Evolutionary conservation across 2,113 vertebrate genomes (phyloP).

Genomic region (Psittacula cyanocephala): DNA sequence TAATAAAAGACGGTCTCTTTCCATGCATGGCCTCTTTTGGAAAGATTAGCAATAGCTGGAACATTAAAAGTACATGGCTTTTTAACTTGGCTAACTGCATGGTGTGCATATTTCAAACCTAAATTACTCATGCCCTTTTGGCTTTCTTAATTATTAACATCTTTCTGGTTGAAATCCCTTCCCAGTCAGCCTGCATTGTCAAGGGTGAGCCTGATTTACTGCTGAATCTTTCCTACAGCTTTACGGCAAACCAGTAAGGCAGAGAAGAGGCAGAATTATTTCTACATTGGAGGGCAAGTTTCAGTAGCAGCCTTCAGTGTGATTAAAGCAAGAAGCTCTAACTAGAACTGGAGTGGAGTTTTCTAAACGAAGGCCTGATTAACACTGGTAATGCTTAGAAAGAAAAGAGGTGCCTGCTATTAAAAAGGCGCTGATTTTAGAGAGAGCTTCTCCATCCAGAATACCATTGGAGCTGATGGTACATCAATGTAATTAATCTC

Average conservation of each 20-base stretch:
- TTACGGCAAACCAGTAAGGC: slow-evolving; percentile 1
- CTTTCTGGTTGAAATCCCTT: slow-evolving; percentile 48
- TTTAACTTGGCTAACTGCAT: slow-evolving; percentile 56
- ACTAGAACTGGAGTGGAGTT: neutral
- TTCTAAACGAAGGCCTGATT: neutral
- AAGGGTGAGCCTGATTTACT: slow-evolving; percentile 33
- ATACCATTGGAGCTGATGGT: neutral
- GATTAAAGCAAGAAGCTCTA: slow-evolving; percentile 8
- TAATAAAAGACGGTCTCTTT: slow-evolving; percentile 40
- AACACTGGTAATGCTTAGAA: neutral
- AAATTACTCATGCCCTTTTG: slow-evolving; percentile 60
- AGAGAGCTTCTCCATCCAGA: neutral
- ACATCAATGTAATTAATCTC: neutral
- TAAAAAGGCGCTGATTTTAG: neutral
- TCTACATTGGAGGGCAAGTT: neutral
- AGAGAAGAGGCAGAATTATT: neutral
- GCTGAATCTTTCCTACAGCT: slow-evolving; percentile 12
- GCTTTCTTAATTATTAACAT: slow-evolving; percentile 73
- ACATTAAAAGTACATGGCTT: slow-evolving; percentile 61
- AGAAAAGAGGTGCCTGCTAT: neutral
- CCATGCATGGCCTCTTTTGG: slow-evolving; percentile 44
- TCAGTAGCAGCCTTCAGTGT: neutral
- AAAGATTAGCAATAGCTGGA: slow-evolving; percentile 52
- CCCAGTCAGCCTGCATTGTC: slow-evolving; percentile 15
- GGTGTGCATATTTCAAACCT: slow-evolving; percentile 58